Evolutionary conservation across 2,797 vertebrate genomes (phyloP), one percentile per base, ranked within the genome.

Genomic region (Hydrocynus forskahlii): DNA sequence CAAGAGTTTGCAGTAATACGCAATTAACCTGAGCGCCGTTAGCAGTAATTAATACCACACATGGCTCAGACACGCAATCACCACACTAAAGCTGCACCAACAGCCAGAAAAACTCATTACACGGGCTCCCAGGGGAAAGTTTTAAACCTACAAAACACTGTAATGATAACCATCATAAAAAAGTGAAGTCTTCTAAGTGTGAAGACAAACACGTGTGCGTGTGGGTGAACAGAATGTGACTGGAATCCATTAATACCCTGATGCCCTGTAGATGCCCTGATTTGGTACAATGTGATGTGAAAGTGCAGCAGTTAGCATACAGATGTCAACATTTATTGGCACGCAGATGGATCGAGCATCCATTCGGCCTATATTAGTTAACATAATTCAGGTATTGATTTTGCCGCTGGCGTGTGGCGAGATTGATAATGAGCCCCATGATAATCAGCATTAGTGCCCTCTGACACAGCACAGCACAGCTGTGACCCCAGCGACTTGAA

Each of bases 11-110:
- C 60, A 82, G 63, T 86, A 83, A 85, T 64, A 85, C 62, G 77
- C 85, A 76, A 90, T 90, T 89, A 91, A 91, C 88, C 87, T 81
- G 72, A 81, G 66, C 59, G 86, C 85, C 85, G 79, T 86, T 79
- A 84, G 78, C 59, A 14, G 48, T 89, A 83, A 91, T 91, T 92
- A 82, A 86, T 88, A 89, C 84, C 84, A 7, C 45, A 82, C 78
- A 85, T 83, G 73, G 59, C 81, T 75, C 75, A 75, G 75, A 88
- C 82, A 76, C 78, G 45, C 60, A 80, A 77, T 25, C 16, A 38
- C 57, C 52, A 17, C 54, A 64, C 73, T 57, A 70, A 75, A 62
- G 66, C 70, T 71, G 14, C 1, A 38, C 54, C 25, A 66, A 38
- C 29, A 69, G 19, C 38, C 77, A 67, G 38, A 23, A 48, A 80